Base-by-base conservation (phyloP, 2,797 vertebrate genomes). In the Paguma larvata region DNA sequence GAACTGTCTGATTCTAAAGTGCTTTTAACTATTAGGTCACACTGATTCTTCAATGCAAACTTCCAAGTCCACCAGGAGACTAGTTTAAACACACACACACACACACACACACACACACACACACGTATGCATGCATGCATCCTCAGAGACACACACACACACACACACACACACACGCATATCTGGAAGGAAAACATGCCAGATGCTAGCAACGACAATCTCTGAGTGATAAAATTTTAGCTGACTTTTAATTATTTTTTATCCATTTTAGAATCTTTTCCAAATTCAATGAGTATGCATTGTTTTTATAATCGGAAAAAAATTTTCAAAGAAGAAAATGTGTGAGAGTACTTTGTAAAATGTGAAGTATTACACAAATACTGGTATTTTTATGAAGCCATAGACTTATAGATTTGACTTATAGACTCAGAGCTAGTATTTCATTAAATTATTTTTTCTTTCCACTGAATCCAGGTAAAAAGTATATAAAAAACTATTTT, bases 401-500 rank as follows among this genome's bases (percentile, higher is more conserved):
- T 32, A 34, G 21, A 82, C 4, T 85, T 87, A 46, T 16, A 82
- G 32, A 73, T 59, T 38, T 96, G 46, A 15, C 34, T 67, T 94
- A 68, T 23, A 59, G 56, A 59, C 32, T 96, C 23, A 67, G 16
- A 77, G 34, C 18, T 75, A 25, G 14, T 83, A n/a, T 44, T 78
- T 67, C 62, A 94, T 53, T 80, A 85, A 27, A 27, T 85, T 46
- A 85, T 65, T 80, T 59, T 70, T 84, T 95, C 73, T 95, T 93
- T 38, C 32, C 62, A 94, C 68, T 14, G 19, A 89, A 19, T 72
- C n/a, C 21, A 90, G 51, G 15, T 41, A 65, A 96, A 96, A 59
- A 94, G 34, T 6, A 80, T 34, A 46, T 78, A 16, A 89, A 94
- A 97, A 94, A 53, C 16, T 51, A 72, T 65, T 91, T 75, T 84